Conservation (phyloP, 2,888 invertebrate species). For the Lysandra coridon region DNA sequence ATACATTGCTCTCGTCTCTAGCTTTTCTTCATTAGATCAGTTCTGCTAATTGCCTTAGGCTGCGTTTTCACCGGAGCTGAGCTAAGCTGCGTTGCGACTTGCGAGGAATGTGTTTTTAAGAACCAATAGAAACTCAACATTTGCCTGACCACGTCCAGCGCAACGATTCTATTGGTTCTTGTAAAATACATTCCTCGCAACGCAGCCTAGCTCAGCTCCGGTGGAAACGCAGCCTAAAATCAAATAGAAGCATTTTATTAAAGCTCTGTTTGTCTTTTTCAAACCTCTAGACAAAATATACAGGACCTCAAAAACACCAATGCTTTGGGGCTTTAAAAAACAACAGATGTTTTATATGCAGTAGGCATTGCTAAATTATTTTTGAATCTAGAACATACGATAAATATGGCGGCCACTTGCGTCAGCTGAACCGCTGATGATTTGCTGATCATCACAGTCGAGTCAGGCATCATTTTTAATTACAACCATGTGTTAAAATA, state of each 20-base stretch:
- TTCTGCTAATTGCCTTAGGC: not conserved
- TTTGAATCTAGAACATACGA: slow-evolving; percentile 2
- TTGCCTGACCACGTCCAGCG: too few species aligned
- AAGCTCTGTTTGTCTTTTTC: not conserved
- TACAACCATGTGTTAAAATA: slow-evolving; percentile 1
- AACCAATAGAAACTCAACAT: too few species aligned
- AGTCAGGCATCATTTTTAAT: not conserved
- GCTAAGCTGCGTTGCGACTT: too few species aligned
- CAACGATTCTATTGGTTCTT: too few species aligned
- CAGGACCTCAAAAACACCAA: not conserved
- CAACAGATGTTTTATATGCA: not conserved
- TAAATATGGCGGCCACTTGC: slow-evolving; percentile 10
- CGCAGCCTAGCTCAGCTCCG: too few species aligned
- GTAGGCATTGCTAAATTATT: not conserved
- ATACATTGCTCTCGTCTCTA: too few species aligned
- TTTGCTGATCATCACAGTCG: slow-evolving; percentile 12
- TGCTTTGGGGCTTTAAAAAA: not conserved
- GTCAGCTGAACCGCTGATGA: not conserved
- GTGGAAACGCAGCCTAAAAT: not conserved
- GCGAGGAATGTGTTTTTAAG: too few species aligned
- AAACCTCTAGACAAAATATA: not conserved
- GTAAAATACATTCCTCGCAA: too few species aligned
- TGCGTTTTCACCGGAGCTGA: too few species aligned
- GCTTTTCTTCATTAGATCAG: not conserved
- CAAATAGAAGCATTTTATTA: not conserved